Percentiles rank a stretch among this genome's conserved stretches.
phyloP scores from a whole-genome alignment of 2,888 invertebrate genomes.

The Catocala nupta region DNA sequence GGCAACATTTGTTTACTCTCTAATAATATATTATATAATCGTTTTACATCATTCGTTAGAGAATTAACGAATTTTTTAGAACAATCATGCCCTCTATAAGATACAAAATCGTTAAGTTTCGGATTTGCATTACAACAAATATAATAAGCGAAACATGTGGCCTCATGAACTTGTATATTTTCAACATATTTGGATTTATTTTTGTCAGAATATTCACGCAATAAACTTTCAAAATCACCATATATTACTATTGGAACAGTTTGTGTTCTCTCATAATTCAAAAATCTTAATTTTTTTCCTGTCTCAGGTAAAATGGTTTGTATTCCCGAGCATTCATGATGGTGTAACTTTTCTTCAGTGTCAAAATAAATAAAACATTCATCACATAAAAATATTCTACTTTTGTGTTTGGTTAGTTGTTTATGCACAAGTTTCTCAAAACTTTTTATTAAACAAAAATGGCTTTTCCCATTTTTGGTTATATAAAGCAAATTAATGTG shows the following conservation, averaged over 20 bases:
- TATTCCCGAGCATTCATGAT: slow-evolving; percentile 5
- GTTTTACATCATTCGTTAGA: too few species aligned
- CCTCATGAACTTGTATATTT: slow-evolving; percentile 9
- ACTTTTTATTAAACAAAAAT: slow-evolving; percentile 14
- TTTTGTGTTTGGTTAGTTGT: slow-evolving; percentile 13
- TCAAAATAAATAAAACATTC: neutral
- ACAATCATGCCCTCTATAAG: slow-evolving; percentile 11
- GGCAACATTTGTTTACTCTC: too few species aligned
- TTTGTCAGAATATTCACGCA: slow-evolving; percentile 11
- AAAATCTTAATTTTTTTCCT: slow-evolving; percentile 4
- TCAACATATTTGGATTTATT: slow-evolving; percentile 8
- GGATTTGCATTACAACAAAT: slow-evolving; percentile 10
- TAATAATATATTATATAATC: too few species aligned
- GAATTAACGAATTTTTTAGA: neutral
- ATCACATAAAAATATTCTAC: too few species aligned
- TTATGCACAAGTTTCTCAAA: slow-evolving; percentile 7
- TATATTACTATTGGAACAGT: neutral
- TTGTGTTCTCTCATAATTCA: slow-evolving; percentile 10
- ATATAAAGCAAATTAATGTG: slow-evolving; percentile 7
- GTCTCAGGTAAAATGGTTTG: slow-evolving; percentile 8
- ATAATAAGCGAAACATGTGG: slow-evolving; percentile 7
- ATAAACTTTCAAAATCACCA: slow-evolving; percentile 9
- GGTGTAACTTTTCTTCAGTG: neutral
- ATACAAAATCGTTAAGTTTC: slow-evolving; percentile 8
- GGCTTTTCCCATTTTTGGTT: neutral